Conservation (phyloP, 2,888 invertebrate genomes). For the Notocelia uddmanniana region DNA sequence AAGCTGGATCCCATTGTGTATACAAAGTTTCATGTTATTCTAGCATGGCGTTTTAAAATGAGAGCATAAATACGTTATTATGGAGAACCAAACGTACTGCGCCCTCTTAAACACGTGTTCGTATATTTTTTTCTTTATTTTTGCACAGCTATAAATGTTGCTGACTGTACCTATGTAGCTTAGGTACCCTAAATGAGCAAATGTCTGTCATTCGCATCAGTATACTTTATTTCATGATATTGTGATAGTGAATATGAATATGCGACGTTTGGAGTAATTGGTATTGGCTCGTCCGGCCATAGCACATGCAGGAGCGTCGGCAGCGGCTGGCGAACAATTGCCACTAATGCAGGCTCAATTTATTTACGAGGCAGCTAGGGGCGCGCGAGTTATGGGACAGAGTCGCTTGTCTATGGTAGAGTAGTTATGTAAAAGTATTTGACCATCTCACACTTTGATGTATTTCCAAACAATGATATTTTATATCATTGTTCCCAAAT, state of each 20-base stretch:
- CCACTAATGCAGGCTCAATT: slow-evolving; percentile 85
- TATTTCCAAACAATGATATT: too few species aligned
- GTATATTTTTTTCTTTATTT: too few species aligned
- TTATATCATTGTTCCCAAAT: too few species aligned
- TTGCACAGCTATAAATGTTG: background rate
- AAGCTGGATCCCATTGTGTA: too few species aligned
- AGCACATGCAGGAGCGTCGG: slow-evolving; percentile 59
- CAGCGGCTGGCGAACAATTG: slow-evolving; percentile 80
- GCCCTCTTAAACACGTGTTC: too few species aligned
- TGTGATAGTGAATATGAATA: slow-evolving; percentile 8
- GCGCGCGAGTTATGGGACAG: slow-evolving; percentile 65
- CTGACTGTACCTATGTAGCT: background rate
- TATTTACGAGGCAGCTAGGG: slow-evolving; percentile 84
- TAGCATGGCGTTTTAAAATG: too few species aligned
- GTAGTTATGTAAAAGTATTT: slow-evolving; percentile 53
- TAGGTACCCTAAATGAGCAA: background rate
- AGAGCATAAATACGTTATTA: too few species aligned
- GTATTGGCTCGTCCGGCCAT: slow-evolving; percentile 54
- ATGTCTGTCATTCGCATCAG: background rate
- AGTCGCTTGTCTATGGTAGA: slow-evolving; percentile 60
- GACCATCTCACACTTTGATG: background rate
- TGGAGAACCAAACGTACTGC: too few species aligned
- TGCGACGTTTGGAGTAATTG: slow-evolving; percentile 30
- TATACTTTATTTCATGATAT: background rate
- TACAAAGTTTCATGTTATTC: too few species aligned